phyloP scores from a whole-genome alignment of 2,888 invertebrate genomes.

The Salpingus planirostris region DNA sequence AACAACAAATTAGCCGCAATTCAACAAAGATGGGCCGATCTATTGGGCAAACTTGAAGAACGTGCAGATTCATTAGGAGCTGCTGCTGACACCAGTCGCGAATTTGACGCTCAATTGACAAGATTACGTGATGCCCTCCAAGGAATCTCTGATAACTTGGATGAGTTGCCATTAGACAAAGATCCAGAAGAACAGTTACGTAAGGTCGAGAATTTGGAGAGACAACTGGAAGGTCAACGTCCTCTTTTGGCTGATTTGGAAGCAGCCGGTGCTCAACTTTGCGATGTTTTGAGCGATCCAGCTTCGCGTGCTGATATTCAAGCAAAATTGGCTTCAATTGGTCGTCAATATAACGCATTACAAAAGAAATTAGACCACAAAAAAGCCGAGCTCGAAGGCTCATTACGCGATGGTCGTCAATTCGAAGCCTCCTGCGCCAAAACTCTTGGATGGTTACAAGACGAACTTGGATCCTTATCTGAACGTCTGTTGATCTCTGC shows the following conservation, averaged over 20 bases:
- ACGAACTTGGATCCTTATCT: conserved; percentile 66
- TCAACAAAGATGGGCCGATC: conserved; percentile 71
- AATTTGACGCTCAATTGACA: conserved; percentile 82
- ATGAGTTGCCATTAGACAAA: conserved; percentile 68
- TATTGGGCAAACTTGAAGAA: conserved; percentile 68
- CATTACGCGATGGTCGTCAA: conserved; percentile 72
- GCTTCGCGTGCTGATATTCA: conserved; percentile 86
- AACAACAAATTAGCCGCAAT: conserved; percentile 64
- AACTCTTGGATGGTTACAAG: conserved; percentile 82
- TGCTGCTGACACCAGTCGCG: conserved; percentile 85
- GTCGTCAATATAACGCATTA: conserved; percentile 76
- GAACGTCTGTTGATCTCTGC: conserved; percentile 81
- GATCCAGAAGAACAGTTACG: conserved; percentile 81
- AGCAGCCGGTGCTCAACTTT: conserved; percentile 80
- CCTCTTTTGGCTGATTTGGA: conserved; percentile 82
- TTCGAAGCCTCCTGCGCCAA: conserved; percentile 83
- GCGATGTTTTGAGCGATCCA: conserved; percentile 81
- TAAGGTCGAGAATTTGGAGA: conserved; percentile 78
- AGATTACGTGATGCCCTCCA: conserved; percentile 80
- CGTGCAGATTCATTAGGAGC: conserved; percentile 84
- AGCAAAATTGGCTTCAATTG: conserved; percentile 77
- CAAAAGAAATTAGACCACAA: conserved; percentile 83
- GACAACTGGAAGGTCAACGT: conserved; percentile 81
- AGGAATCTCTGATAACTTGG: conserved; percentile 78
- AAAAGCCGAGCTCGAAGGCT: conserved; percentile 81